phyloP scores from a whole-genome alignment of 2,113 vertebrate species.

The Anarrhichthys ocellatus region DNA sequence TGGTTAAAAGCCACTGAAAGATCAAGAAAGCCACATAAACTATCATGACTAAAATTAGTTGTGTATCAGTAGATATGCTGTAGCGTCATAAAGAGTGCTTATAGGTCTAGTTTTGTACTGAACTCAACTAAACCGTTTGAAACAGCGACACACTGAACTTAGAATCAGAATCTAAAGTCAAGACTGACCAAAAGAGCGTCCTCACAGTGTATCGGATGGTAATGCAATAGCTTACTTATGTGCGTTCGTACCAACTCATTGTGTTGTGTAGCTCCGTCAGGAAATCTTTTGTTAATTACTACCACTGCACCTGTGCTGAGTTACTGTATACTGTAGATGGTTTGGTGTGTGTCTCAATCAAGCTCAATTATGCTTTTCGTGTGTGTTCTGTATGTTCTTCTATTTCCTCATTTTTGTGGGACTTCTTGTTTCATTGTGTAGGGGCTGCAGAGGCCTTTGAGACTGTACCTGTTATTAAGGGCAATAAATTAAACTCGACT shows the following conservation, averaged over 20 bases:
- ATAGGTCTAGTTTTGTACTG: background rate
- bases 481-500: background rate
- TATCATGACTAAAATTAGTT: background rate
- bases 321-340: constrained; percentile 35
- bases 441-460: background rate
- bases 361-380: background rate
- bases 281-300: constrained; percentile 40
- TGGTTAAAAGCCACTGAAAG: background rate
- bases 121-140: background rate
- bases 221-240: background rate
- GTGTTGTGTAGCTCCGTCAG: background rate
- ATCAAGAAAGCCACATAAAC: background rate
- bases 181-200: too few species aligned
- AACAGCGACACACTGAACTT: background rate
- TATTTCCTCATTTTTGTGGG: background rate
- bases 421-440: constrained; percentile 31
- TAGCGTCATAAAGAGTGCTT: background rate
- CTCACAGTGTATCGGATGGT: background rate
- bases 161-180: background rate
- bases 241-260: background rate
- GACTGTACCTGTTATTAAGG: constrained; percentile 11
- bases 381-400: background rate
- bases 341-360: constrained; percentile 4
- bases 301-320: constrained; percentile 41
- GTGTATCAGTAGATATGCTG: background rate